Conservation (phyloP, 1,140 invertebrate species). For the Samia ricini region DNA sequence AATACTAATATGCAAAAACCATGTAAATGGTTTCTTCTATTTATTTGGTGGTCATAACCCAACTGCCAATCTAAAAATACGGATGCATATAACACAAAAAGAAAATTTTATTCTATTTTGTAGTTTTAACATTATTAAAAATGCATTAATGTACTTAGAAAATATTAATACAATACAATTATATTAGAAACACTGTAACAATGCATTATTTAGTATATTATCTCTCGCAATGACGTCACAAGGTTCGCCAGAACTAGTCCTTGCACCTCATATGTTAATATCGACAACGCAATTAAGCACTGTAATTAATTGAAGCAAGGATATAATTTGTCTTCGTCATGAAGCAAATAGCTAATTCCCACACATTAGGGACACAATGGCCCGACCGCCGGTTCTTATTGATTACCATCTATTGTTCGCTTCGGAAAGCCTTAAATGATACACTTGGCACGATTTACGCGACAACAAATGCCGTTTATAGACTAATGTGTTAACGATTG, state of each 20-base stretch:
- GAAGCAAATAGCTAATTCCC: conserved; percentile 70
- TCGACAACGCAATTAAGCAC: conserved; percentile 63
- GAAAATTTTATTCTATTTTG: too few relatives aligned
- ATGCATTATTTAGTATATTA: too few relatives aligned
- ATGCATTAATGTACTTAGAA: too few relatives aligned
- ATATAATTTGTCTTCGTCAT: conserved; percentile 73
- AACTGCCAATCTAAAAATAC: too few relatives aligned
- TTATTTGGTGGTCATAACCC: too few relatives aligned
- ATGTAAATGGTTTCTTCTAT: too few relatives aligned
- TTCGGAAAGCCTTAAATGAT: conserved; percentile 57
- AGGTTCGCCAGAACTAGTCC: neutral
- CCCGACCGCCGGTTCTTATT: conserved; percentile 52
- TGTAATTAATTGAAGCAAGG: conserved; percentile 65
- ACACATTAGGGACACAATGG: conserved; percentile 71
- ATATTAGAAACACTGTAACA: too few relatives aligned
- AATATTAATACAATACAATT: too few relatives aligned
- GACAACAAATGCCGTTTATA: conserved; percentile 36
- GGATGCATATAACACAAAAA: too few relatives aligned
- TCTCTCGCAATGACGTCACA: neutral
- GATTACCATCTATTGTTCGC: conserved; percentile 65
- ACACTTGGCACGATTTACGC: conserved; percentile 58
- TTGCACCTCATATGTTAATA: conserved; percentile 33
- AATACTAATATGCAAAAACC: too few relatives aligned
- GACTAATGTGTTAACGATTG: conserved; percentile 40
- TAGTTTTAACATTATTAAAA: too few relatives aligned